Evolutionary conservation across 2,113 vertebrate species (phyloP), one percentile per base, ranked within the genome.

Genomic region (Caretta caretta): DNA sequence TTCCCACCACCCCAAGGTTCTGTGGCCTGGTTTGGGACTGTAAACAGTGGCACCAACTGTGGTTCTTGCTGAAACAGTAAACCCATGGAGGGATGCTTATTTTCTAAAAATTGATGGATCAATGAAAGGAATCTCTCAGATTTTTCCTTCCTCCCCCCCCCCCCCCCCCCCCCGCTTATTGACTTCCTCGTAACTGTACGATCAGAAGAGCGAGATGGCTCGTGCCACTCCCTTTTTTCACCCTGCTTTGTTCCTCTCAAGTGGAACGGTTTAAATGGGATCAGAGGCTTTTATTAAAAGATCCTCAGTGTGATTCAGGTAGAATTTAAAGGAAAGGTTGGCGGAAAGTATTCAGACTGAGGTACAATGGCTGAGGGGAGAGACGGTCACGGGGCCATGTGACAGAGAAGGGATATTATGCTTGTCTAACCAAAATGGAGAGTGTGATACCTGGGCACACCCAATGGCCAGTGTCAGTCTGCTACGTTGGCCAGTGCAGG

Each of bases 51-150:
- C 96, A 97, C 89, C 90, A 78, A 89, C 93, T 93, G 94, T 94
- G 96, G 92, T 95, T 92, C 96, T 94, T 92, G 14, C 96, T 88
- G 90, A 91, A 97, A 97, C 96, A 95, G 83, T 95, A 96, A 97
- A 94, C 87, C 96, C 96, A 97, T 91, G 94, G 94, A 96, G 93
- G 95, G 94, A 97, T 96, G 97, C 95, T 90, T 84, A 95, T 93
- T 97, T 94, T 80, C 94, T 97, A 96, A 96, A 96, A 96, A 95
- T 96, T 96, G 92, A 57, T 88, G 95, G 90, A 97, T 97, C 96
- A 96, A 97, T 97, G 97, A 97, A 97, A 96, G 96, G 89, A 6
- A 87, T 95, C 95, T 97, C 95, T 97, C 87, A 97, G 93, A 1
- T 1, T 38, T 72, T 93, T 90, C 95, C 93, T 94, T n/a, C n/a